Evolutionary conservation across 2,888 invertebrate species (phyloP).

Genomic region (Tipula unca): DNA sequence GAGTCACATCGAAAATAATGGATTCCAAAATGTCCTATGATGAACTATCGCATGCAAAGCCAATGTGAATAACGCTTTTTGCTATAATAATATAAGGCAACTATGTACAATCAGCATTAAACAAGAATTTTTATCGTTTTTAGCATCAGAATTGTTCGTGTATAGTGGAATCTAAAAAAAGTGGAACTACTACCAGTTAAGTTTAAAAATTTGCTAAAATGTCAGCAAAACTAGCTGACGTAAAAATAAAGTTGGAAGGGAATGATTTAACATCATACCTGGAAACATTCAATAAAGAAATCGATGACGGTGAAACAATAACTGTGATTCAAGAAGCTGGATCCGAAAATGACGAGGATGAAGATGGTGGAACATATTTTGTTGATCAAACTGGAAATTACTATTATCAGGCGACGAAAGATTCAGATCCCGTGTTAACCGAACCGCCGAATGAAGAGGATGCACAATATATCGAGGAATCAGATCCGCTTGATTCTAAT

Average conservation of each 20-base stretch:
- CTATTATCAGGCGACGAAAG: slow-evolving; percentile 66
- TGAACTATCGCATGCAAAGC: too few species aligned
- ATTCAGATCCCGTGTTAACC: slow-evolving; percentile 55
- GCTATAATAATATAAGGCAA: too few species aligned
- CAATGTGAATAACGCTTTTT: too few species aligned
- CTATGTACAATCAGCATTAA: too few species aligned
- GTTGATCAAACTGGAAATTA: slow-evolving; percentile 76
- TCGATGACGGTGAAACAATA: slow-evolving; percentile 43
- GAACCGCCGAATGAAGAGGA: slow-evolving; percentile 50
- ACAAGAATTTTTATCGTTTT: not conserved
- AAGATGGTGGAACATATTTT: slow-evolving; percentile 64
- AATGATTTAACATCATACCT: slow-evolving; percentile 66
- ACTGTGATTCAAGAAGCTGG: slow-evolving; percentile 26
- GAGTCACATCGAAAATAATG: not conserved
- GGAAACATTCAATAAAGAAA: slow-evolving; percentile 74
- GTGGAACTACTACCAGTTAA: not conserved
- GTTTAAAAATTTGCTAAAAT: slow-evolving; percentile 29
- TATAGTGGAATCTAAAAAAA: not conserved
- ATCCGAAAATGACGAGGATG: slow-evolving; percentile 39
- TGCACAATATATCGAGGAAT: slow-evolving; percentile 21
- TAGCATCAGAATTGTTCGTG: not conserved
- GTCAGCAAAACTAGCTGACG: slow-evolving; percentile 38
- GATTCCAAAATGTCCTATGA: too few species aligned
- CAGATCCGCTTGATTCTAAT: not conserved
- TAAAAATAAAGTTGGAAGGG: slow-evolving; percentile 40